A percentile compares a stretch with the other conserved stretches of the same genome.
Evolutionary conservation across 2,797 vertebrate species (phyloP).

Genomic region (Xiphophorus birchmanni): DNA sequence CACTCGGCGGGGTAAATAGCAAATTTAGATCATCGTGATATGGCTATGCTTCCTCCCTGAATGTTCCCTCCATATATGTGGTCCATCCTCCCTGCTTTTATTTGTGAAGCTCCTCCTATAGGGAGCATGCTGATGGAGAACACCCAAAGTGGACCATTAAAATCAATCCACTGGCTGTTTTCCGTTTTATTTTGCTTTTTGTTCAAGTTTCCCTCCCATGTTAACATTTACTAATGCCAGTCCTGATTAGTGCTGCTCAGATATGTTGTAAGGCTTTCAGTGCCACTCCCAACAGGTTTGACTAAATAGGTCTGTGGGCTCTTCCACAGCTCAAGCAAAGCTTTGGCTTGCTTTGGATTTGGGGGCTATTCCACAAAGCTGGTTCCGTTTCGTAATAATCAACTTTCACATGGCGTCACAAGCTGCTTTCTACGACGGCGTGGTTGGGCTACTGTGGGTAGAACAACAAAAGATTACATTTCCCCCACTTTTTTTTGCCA

Average conservation of each 20-base stretch:
- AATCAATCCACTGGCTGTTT: conserved; percentile 65
- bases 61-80: conserved; percentile 66
- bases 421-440: conserved; percentile 10
- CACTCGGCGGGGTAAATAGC: conserved; percentile 95
- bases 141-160: conserved; percentile 42
- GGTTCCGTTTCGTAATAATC: conserved; percentile 60
- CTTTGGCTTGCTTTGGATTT: conserved; percentile 77
- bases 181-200: conserved; percentile 63
- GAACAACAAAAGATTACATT: too few relatives aligned
- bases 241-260: conserved; percentile 54
- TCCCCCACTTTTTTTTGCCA: rapidly evolving
- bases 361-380: conserved; percentile 78
- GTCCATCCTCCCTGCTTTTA: conserved; percentile 59
- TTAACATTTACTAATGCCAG: conserved; percentile 75
- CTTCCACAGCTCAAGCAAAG: conserved; percentile 70
- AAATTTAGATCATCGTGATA: conserved; percentile 78
- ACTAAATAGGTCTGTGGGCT: conserved; percentile 64
- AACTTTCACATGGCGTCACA: conserved; percentile 78
- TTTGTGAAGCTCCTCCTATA: conserved; percentile 40
- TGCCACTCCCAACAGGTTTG: conserved; percentile 62
- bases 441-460: too few relatives aligned
- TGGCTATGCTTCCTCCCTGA: conserved; percentile 71
- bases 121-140: conserved; percentile 75
- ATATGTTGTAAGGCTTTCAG: conserved; percentile 54
- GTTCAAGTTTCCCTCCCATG: conserved; percentile 50